Evolutionary conservation across 2,797 vertebrate species (phyloP).

Genomic region (Natrix natrix): DNA sequence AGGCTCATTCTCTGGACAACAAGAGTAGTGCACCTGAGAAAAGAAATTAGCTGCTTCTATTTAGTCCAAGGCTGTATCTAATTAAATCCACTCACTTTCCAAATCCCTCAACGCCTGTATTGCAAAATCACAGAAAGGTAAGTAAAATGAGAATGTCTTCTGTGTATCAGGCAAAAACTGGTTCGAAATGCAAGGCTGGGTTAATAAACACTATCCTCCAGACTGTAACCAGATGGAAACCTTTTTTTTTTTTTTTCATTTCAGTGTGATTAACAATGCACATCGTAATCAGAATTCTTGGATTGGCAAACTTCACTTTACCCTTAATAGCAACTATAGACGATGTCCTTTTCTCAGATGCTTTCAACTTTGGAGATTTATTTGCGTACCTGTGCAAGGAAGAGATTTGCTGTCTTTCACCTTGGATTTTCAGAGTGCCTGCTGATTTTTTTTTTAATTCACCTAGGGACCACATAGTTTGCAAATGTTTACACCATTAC

Average conservation of each 20-base stretch:
- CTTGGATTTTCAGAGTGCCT: constrained; percentile 63
- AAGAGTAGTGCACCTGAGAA: constrained; percentile 36
- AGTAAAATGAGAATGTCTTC: background rate
- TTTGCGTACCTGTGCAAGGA: constrained; percentile 56
- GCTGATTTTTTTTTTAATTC: constrained; percentile 66
- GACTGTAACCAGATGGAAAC: constrained; percentile 56
- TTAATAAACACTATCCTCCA: constrained; percentile 47
- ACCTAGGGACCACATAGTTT: constrained; percentile 88
- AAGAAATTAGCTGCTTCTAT: constrained; percentile 48
- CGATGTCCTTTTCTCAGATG: constrained; percentile 35
- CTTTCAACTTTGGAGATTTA: constrained; percentile 41
- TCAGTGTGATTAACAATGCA: constrained; percentile 50
- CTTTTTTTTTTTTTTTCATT: constrained; percentile 38
- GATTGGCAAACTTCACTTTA: constrained; percentile 33
- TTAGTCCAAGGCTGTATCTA: constrained; percentile 47
- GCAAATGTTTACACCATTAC: constrained; percentile 99
- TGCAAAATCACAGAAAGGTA: constrained; percentile 35
- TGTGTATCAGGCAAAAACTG: constrained; percentile 6
- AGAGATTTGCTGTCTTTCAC: constrained; percentile 61
- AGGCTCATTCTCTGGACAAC: constrained; percentile 18
- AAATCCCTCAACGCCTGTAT: constrained; percentile 39
- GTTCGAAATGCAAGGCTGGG: constrained; percentile 19
- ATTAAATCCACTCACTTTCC: constrained; percentile 47
- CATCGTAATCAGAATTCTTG: constrained; percentile 25
- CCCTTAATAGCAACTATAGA: constrained; percentile 26